A percentile compares a stretch with the other conserved stretches of the same genome.
Evolutionary conservation across 2,797 vertebrate species (phyloP).

Genomic region (Bryconaethiops microstoma): DNA sequence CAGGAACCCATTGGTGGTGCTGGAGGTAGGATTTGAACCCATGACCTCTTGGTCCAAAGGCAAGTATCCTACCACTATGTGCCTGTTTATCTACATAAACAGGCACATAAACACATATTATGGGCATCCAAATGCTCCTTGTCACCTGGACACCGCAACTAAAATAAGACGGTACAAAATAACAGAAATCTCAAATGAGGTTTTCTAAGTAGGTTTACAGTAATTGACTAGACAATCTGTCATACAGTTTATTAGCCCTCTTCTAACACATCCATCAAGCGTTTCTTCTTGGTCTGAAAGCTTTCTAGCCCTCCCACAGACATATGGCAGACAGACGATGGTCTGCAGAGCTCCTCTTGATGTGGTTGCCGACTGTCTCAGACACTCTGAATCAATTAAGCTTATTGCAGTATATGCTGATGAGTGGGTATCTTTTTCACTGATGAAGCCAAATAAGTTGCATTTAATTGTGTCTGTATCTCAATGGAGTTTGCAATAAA

Average conservation of each 20-base stretch:
- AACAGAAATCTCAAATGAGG: no score
- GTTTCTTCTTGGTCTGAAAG: neutral
- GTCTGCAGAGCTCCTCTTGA: neutral
- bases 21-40: no score
- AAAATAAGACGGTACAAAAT: no score
- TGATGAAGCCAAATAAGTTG: neutral
- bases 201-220: no score
- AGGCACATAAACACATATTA: no score
- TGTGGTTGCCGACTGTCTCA: neutral
- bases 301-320: neutral
- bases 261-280: neutral
- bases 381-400: neutral
- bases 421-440: constrained; percentile 5
- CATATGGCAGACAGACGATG: neutral
- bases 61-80: no score
- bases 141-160: no score
- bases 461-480: neutral
- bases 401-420: constrained; percentile 1
- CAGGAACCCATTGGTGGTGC: no score
- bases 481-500: neutral
- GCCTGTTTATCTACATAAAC: no score
- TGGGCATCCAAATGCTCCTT: no score
- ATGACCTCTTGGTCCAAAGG: no score
- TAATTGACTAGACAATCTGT: no score
- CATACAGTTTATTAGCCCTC: neutral